Conservation (phyloP, 2,797 vertebrate genomes). For the Pangasius sanitwongsei region DNA sequence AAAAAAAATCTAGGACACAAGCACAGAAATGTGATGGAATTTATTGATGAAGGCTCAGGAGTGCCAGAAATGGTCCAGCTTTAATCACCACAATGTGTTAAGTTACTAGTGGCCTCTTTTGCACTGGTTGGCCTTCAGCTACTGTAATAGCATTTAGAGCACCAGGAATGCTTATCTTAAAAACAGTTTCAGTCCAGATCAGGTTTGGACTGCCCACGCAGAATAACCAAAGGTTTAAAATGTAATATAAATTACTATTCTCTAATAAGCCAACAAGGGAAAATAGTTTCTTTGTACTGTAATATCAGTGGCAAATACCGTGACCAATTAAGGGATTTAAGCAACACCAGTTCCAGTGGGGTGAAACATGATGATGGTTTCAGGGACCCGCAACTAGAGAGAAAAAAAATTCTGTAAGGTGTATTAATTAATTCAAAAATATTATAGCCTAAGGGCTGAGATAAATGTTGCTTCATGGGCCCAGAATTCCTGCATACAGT, state of each 20-base stretch:
- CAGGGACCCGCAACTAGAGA: not conserved
- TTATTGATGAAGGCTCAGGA: not conserved
- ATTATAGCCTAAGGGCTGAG: not conserved
- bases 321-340: slow-evolving; percentile 30
- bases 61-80: not conserved
- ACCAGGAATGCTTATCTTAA: not conserved
- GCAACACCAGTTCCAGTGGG: not conserved
- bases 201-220: not conserved
- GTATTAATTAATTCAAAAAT: not conserved
- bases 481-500: not conserved
- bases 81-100: slow-evolving; percentile 10
- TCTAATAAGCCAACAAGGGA: slow-evolving; percentile 34
- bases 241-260: slow-evolving; percentile 19
- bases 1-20: not conserved
- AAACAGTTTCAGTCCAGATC: slow-evolving; percentile 18
- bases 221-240: not conserved
- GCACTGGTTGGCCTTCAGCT: not conserved
- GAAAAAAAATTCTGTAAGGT: not conserved
- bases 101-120: not conserved
- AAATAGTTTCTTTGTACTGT: slow-evolving; percentile 1
- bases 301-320: slow-evolving; percentile 12
- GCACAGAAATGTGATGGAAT: slow-evolving; percentile 2
- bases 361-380: slow-evolving; percentile 1
- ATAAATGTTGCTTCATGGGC: not conserved
- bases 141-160: not conserved